Percentiles rank a stretch among this genome's conserved stretches.
These are phyloP conservation scores for Burhinus oedicnemus DNA, from an alignment of 2,113 vertebrate genomes.

Conservation along the genomic window DNA sequence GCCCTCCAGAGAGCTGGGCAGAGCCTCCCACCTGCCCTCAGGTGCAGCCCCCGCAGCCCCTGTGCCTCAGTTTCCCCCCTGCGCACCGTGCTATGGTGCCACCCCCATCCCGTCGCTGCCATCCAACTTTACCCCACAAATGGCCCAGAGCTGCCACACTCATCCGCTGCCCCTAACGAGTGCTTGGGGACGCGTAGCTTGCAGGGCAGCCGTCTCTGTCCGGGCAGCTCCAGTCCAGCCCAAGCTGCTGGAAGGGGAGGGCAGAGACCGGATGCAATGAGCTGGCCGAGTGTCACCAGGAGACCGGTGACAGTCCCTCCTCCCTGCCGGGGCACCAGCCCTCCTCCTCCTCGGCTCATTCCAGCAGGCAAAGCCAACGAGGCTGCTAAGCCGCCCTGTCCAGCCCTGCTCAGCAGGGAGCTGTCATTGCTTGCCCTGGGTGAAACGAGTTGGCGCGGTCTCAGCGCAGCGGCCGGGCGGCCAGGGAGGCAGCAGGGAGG, in stretches of 20 bases:
- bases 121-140: not conserved
- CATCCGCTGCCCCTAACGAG: fast-evolving
- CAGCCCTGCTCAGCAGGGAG: not conserved
- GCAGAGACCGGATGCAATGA: conserved; percentile 1
- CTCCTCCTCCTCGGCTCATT: not conserved
- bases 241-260: not conserved
- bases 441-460: not conserved
- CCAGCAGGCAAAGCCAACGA: not conserved
- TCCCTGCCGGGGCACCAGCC: not conserved
- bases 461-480: not conserved
- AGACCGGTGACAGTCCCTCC: not conserved
- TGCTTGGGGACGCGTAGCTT: not conserved
- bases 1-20: not conserved
- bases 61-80: conserved; percentile 31
- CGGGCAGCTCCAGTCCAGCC: not conserved
- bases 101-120: not conserved
- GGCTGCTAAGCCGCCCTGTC: not conserved
- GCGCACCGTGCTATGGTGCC: fast-evolving
- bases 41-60: fast-evolving
- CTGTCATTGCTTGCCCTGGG: not conserved
- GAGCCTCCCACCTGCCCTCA: not conserved
- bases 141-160: not conserved
- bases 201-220: not conserved
- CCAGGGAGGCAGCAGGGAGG: not conserved
- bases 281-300: not conserved